Evolutionary conservation across 1,140 invertebrate genomes (phyloP).

Genomic region (Drosophila mauritiana): DNA sequence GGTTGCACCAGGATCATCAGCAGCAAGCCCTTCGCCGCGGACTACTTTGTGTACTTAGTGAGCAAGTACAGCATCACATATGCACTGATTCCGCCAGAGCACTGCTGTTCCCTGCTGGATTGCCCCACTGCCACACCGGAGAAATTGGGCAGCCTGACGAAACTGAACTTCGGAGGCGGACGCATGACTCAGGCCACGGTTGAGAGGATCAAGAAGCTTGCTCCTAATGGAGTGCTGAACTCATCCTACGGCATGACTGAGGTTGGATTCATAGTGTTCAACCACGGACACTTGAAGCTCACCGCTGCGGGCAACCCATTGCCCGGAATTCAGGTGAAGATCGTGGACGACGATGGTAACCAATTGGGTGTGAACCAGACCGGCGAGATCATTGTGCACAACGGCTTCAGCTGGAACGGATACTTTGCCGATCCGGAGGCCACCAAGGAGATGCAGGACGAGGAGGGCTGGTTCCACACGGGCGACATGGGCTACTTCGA

Average conservation of each 20-base stretch:
- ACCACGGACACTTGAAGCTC: slow-evolving; percentile 33
- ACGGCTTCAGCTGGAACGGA: slow-evolving; percentile 64
- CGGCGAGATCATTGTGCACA: slow-evolving; percentile 83
- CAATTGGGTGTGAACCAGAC: slow-evolving; percentile 63
- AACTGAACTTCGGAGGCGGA: slow-evolving; percentile 38
- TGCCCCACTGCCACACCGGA: slow-evolving; percentile 41
- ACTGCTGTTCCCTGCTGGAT: slow-evolving; percentile 42
- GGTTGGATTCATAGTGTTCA: slow-evolving; percentile 31
- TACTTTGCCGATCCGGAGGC: slow-evolving; percentile 86
- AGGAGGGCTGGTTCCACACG: slow-evolving; percentile 90
- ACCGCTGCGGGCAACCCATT: slow-evolving; percentile 44
- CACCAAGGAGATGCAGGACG: slow-evolving; percentile 86
- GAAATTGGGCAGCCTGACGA: slow-evolving; percentile 20
- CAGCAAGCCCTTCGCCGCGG: slow-evolving; percentile 48
- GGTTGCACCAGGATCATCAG: slow-evolving; percentile 60
- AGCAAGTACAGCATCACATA: slow-evolving; percentile 58
- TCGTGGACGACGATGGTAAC: slow-evolving; percentile 64
- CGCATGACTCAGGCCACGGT: slow-evolving; percentile 30
- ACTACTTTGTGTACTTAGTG: slow-evolving; percentile 52
- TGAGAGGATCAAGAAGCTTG: slow-evolving; percentile 28
- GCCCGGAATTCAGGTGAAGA: slow-evolving; percentile 62
- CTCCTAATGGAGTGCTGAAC: slow-evolving; percentile 26
- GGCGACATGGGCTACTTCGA: slow-evolving; percentile 90
- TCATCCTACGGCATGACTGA: slow-evolving; percentile 55
- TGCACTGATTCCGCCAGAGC: slow-evolving; percentile 40